Evolutionary conservation across 2,888 invertebrate genomes (phyloP).

Genomic region (Adelphocoris suturalis): DNA sequence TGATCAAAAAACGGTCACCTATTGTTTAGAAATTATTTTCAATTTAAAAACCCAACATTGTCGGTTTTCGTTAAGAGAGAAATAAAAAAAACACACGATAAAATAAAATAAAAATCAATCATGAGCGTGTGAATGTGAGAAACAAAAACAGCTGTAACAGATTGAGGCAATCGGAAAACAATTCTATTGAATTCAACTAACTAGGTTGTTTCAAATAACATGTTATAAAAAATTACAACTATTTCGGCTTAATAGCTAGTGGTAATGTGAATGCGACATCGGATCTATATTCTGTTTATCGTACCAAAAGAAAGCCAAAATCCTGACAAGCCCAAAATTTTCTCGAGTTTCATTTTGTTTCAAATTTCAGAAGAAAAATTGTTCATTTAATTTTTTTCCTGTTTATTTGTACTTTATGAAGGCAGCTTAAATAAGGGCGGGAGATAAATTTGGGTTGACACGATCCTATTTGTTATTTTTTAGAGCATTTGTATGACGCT

Average conservation of each 20-base stretch:
- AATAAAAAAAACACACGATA: slow-evolving; percentile 1
- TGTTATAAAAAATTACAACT: slow-evolving; percentile 63
- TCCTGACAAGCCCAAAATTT: slow-evolving; percentile 52
- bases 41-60: neutral
- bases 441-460: slow-evolving; percentile 48
- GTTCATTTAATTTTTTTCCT: slow-evolving; percentile 67
- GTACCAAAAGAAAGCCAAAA: slow-evolving; percentile 47
- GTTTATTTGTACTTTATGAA: slow-evolving; percentile 74
- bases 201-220: slow-evolving; percentile 45
- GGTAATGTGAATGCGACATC: slow-evolving; percentile 50
- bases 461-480: slow-evolving; percentile 2
- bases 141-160: slow-evolving; percentile 63
- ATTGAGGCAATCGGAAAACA: slow-evolving; percentile 65
- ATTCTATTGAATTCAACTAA: slow-evolving; percentile 53
- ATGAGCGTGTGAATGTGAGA: slow-evolving; percentile 56
- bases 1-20: neutral
- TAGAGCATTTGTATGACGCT: neutral
- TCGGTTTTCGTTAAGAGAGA: neutral
- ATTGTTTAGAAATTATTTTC: slow-evolving; percentile 21
- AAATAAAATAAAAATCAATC: slow-evolving; percentile 38
- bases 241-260: slow-evolving; percentile 61
- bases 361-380: slow-evolving; percentile 49
- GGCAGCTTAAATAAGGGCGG: slow-evolving; percentile 74
- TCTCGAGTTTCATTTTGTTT: slow-evolving; percentile 39
- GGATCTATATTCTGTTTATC: slow-evolving; percentile 41